Evolutionary conservation across 2,113 vertebrate genomes (phyloP).

Genomic region (Fulica atra): DNA sequence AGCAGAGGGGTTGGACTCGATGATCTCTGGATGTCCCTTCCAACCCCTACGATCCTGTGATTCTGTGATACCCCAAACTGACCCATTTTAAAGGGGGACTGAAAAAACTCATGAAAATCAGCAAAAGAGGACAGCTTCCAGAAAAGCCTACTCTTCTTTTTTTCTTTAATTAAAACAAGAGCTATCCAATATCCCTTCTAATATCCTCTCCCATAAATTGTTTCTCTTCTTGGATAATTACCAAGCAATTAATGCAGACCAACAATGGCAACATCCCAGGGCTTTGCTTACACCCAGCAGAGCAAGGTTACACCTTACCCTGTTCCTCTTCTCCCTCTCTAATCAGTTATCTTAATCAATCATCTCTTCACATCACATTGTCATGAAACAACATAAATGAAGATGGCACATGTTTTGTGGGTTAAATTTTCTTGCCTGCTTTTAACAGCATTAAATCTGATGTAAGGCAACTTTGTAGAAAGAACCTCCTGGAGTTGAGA

Average conservation of each 20-base stretch:
- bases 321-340: background rate
- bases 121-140: background rate
- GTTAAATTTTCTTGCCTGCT: conserved; percentile 22
- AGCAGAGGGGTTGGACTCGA: too few species aligned
- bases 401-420: background rate
- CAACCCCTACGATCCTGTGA: too few species aligned
- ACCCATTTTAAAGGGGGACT: background rate
- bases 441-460: conserved; percentile 34
- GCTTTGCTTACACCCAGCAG: background rate
- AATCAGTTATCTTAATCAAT: background rate
- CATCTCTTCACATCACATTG: background rate
- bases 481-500: conserved; percentile 33
- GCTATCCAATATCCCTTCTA: background rate
- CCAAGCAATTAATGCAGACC: background rate
- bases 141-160: background rate
- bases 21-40: too few species aligned
- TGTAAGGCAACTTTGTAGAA: conserved; percentile 21
- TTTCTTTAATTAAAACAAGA: background rate
- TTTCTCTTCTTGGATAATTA: background rate
- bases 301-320: background rate
- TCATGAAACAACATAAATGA: background rate
- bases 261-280: background rate
- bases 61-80: background rate
- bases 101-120: background rate
- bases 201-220: background rate